Percentiles rank a stretch among this genome's conserved stretches.
These are phyloP conservation scores for Ophioninae sp. DNA, from an alignment of 2,888 invertebrate genomes.

Conservation along the genomic window DNA sequence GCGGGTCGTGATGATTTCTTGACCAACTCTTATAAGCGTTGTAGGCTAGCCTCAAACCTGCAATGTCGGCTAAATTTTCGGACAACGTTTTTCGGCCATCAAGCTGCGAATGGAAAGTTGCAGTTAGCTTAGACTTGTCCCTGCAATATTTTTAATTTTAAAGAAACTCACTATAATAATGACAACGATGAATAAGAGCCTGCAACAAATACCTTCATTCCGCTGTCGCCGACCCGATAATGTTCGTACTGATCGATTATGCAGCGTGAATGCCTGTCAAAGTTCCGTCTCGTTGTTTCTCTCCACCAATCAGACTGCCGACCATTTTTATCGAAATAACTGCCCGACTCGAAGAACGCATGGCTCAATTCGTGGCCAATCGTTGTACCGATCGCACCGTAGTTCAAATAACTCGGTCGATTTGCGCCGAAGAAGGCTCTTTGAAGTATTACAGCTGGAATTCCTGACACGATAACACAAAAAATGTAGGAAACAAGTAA, in stretches of 20 bases:
- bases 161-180: too few relatives aligned
- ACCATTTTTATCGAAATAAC: background rate
- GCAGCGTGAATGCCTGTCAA: background rate
- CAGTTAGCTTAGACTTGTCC: background rate
- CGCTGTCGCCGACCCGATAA: background rate
- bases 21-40: background rate
- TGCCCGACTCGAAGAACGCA: background rate
- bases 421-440: background rate
- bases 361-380: background rate
- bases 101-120: background rate
- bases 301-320: background rate
- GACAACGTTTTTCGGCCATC: background rate
- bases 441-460: background rate
- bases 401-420: constrained; percentile 14
- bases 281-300: background rate
- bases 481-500: too few relatives aligned
- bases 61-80: background rate
- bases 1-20: background rate
- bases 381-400: background rate
- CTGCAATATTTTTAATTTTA: background rate
- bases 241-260: background rate
- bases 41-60: background rate
- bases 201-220: background rate
- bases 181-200: too few relatives aligned
- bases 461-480: background rate